phyloP scores from a whole-genome alignment of 2,113 vertebrate species.

The Pomatorhinus ruficollis region DNA sequence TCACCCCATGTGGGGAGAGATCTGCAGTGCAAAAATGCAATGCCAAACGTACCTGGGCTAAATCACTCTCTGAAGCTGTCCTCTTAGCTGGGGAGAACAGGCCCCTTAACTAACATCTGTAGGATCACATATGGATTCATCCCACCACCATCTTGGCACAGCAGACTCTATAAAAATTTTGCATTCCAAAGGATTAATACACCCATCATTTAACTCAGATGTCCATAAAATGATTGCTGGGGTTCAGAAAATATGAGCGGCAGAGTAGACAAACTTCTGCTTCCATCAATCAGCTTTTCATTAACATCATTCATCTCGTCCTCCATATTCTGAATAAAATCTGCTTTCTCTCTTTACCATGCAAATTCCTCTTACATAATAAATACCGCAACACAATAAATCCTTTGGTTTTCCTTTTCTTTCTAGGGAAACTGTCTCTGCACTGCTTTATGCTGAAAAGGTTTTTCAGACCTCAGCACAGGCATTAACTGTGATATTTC shows the following conservation, averaged over 20 bases:
- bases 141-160: not conserved
- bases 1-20: not conserved
- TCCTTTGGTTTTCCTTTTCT: not conserved
- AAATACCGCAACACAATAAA: not conserved
- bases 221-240: not conserved
- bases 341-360: slow-evolving; percentile 24
- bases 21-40: not conserved
- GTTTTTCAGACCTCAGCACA: not conserved
- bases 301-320: slow-evolving; percentile 17
- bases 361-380: slow-evolving; percentile 41
- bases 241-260: slow-evolving; percentile 9
- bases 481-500: not conserved
- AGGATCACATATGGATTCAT: slow-evolving; percentile 9
- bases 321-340: not conserved
- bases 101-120: not conserved
- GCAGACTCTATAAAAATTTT: not conserved
- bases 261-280: not conserved
- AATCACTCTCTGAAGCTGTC: not conserved
- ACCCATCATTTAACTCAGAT: not conserved
- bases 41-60: not conserved
- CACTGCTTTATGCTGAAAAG: not conserved
- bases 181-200: not conserved
- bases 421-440: not conserved
- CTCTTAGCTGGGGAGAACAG: not conserved
- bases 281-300: slow-evolving; percentile 46